These are phyloP conservation scores for Corythucha ciliata DNA, from an alignment of 2,888 invertebrate genomes.

Conservation along the genomic window DNA sequence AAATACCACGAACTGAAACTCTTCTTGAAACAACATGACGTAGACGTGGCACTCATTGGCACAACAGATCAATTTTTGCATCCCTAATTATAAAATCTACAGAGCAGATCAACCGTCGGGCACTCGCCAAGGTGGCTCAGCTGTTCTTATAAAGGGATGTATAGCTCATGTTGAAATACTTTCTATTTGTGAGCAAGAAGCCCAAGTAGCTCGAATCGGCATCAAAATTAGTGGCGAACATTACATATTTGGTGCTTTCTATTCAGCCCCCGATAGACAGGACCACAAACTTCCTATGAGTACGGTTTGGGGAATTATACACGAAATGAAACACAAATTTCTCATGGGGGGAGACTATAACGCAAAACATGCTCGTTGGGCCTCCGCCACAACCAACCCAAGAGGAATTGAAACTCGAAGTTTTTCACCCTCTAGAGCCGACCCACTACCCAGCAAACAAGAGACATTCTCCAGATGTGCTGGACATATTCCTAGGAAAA, in stretches of 20 bases:
- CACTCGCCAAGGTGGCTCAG: constrained; percentile 12
- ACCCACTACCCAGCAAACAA: constrained; percentile 8
- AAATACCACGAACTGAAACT: constrained; percentile 5
- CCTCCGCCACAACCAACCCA: constrained; percentile 12
- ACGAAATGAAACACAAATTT: constrained; percentile 15
- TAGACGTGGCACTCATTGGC: neutral
- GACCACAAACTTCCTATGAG: constrained; percentile 10
- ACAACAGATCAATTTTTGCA: constrained; percentile 11
- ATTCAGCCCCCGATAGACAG: constrained; percentile 9
- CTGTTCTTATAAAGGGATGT: constrained; percentile 6
- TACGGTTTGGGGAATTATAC: constrained; percentile 5
- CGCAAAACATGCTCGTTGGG: constrained; percentile 11
- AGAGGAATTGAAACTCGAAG: too few relatives aligned
- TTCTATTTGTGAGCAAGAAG: constrained; percentile 8
- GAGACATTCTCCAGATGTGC: constrained; percentile 2
- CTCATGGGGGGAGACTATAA: too few relatives aligned
- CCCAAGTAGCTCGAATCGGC: constrained; percentile 9
- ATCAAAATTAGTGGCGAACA: neutral
- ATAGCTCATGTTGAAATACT: constrained; percentile 11
- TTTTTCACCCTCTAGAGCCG: constrained; percentile 8
- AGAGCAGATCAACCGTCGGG: constrained; percentile 2
- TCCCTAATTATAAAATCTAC: constrained; percentile 8
- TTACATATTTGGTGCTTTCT: constrained; percentile 10
- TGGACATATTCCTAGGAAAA: constrained; percentile 17
- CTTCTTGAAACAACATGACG: constrained; percentile 1